A percentile compares a stretch with the other conserved stretches of the same genome.
phyloP scores from a whole-genome alignment of 2,797 vertebrate species.

The Sebastes matsubarae region DNA sequence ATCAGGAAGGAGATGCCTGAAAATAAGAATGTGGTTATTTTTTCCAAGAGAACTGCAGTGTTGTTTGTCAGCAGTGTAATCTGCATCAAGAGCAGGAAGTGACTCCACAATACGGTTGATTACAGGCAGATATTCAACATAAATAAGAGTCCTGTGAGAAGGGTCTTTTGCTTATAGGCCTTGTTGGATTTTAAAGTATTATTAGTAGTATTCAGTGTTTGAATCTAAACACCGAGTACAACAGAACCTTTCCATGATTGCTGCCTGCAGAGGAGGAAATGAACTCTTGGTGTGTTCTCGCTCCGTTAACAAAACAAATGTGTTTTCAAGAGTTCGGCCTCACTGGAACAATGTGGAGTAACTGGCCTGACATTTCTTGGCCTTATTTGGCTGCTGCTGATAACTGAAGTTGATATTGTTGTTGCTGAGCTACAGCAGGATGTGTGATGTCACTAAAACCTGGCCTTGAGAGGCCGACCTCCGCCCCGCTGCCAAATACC shows the following conservation, averaged over 20 bases:
- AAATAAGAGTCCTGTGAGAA: background rate
- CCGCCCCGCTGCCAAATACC: background rate
- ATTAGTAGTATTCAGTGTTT: background rate
- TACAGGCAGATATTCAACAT: background rate
- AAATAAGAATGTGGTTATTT: background rate
- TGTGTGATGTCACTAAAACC: constrained; percentile 34
- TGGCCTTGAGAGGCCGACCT: constrained; percentile 27
- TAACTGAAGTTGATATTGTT: constrained; percentile 29
- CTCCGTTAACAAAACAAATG: constrained; percentile 23
- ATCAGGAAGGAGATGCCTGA: background rate
- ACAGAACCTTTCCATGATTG: background rate
- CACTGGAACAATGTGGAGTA: constrained; percentile 35
- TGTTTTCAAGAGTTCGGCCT: constrained; percentile 27
- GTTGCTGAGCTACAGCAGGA: constrained; percentile 40
- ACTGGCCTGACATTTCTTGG: constrained; percentile 32
- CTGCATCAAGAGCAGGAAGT: background rate
- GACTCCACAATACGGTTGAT: background rate
- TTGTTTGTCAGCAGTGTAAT: background rate
- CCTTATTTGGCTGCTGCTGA: constrained; percentile 43
- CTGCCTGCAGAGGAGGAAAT: constrained; percentile 27
- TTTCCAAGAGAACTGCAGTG: background rate
- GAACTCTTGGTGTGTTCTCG: constrained; percentile 13
- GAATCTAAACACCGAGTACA: background rate
- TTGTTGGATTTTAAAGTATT: background rate
- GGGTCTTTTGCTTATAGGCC: background rate